Base-by-base conservation (phyloP, 2,888 invertebrate species). In the Silvanus unidentatus region DNA sequence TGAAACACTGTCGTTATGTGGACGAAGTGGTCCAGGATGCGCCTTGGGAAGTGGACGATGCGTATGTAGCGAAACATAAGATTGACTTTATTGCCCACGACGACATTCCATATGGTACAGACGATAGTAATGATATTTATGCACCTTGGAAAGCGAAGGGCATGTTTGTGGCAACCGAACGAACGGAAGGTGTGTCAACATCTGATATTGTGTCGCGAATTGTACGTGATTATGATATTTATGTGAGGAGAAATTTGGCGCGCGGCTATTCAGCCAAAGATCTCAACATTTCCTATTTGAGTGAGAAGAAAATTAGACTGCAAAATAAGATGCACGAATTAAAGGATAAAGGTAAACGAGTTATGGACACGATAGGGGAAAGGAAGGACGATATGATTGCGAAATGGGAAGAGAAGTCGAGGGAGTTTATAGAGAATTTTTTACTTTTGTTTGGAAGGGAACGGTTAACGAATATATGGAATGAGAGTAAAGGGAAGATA, bases 71-170 rank as follows among this genome's bases (percentile, higher is more conserved):
- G 54, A 81, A 84, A 57, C 87, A 98, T 75, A 99, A 99, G 83
- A 98, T 99, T 60, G 99, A 99, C 75, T 99, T 99, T 77, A 92
- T 95, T 45, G 95, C 99, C 16, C 99, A 99, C 75, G 99, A 99
- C 75, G 97, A 98, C 72, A 84, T 96, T 64, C 99, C 99, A 0
- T 99, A 99, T 75, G 85, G 85, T 42, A 86, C 88, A 2, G 88
- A 88, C 50, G 87, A 89, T 65, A 83, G 82, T 50, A 79, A 82
- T 47, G 90, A 91, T 71, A 82, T 95, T 30, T 99, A 99, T 73
- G 93, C 88, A 41, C 80, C 80, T 60, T 81, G 98, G 61, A 98
- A 99, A 72, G 87, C 86, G 15, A 88, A 84, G 67, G 96, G 95
- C 60, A 98, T 98, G 97, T 99, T 99, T 75, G 90, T 96, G 6